phyloP scores from a whole-genome alignment of 2,797 vertebrate genomes.

The Hippocampus kuda region DNA sequence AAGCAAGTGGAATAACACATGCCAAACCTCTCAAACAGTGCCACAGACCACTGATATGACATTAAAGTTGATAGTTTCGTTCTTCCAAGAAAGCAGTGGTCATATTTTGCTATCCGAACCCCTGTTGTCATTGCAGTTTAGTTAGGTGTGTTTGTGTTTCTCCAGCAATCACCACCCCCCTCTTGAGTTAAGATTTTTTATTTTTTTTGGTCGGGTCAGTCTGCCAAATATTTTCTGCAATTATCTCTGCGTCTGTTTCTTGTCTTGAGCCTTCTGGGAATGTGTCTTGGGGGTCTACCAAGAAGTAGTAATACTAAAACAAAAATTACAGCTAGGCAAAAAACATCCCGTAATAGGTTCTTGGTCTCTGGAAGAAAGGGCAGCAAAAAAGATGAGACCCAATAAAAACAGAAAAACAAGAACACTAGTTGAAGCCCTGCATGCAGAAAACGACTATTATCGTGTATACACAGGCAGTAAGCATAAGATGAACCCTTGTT shows the following conservation, averaged over 20 bases:
- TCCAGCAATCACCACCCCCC: not conserved
- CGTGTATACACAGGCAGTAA: constrained; percentile 10
- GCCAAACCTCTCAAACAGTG: not conserved
- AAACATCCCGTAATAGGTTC: not conserved
- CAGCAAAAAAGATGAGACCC: not conserved
- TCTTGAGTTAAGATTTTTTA: not conserved
- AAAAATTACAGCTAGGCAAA: not conserved
- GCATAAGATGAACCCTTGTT: constrained; percentile 5
- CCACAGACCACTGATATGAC: not conserved
- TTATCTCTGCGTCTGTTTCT: not conserved
- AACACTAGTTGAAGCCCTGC: not conserved
- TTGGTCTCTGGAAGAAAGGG: not conserved
- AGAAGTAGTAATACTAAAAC: not conserved
- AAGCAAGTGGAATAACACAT: not conserved
- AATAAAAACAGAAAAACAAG: not conserved
- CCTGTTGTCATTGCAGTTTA: not conserved
- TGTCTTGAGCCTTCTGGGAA: not conserved
- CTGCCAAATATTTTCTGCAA: not conserved
- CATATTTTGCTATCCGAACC: not conserved
- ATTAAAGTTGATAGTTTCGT: not conserved
- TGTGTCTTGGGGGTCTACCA: not conserved
- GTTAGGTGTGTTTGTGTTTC: not conserved
- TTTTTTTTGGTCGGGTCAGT: not conserved
- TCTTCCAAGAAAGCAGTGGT: not conserved
- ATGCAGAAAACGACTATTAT: constrained; percentile 17